Conservation (phyloP, 2,888 invertebrate genomes). For the Drosophila monieri region DNA sequence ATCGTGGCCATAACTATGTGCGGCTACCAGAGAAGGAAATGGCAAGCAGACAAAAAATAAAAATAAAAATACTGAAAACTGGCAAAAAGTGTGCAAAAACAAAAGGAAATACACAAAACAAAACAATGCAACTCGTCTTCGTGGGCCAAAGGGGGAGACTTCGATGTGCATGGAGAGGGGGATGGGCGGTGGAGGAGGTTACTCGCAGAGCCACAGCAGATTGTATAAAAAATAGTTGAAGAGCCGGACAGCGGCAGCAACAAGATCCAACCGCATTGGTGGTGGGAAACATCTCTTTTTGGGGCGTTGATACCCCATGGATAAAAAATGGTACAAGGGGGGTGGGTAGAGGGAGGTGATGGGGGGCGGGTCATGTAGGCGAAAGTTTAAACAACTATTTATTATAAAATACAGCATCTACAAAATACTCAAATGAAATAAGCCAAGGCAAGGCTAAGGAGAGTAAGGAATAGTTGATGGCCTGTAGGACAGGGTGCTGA, state of each 20-base stretch:
- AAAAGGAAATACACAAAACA: constrained; percentile 39
- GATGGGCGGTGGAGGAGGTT: background rate
- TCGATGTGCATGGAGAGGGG: constrained; percentile 20
- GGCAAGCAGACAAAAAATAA: constrained; percentile 56
- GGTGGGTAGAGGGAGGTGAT: background rate
- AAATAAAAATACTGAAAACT: constrained; percentile 42
- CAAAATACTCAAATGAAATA: constrained; percentile 46
- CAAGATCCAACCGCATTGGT: constrained; percentile 74
- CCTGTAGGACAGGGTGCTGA: background rate
- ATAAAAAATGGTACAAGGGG: background rate
- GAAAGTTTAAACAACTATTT: constrained; percentile 79
- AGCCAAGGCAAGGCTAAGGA: background rate
- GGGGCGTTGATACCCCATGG: constrained; percentile 11
- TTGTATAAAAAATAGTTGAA: constrained; percentile 70
- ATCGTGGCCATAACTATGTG: constrained; percentile 80
- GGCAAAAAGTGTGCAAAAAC: too few relatives aligned
- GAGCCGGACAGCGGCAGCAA: constrained; percentile 49
- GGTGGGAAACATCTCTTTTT: constrained; percentile 66
- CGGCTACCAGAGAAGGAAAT: constrained; percentile 59
- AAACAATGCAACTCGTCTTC: constrained; percentile 34
- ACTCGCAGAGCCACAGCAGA: constrained; percentile 55
- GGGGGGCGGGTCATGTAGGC: constrained; percentile 29
- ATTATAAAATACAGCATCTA: constrained; percentile 74
- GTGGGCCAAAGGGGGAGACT: constrained; percentile 7
- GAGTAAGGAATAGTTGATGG: constrained; percentile 2